Conservation (phyloP, 2,888 invertebrate species). For the Eupeodes luniger region DNA sequence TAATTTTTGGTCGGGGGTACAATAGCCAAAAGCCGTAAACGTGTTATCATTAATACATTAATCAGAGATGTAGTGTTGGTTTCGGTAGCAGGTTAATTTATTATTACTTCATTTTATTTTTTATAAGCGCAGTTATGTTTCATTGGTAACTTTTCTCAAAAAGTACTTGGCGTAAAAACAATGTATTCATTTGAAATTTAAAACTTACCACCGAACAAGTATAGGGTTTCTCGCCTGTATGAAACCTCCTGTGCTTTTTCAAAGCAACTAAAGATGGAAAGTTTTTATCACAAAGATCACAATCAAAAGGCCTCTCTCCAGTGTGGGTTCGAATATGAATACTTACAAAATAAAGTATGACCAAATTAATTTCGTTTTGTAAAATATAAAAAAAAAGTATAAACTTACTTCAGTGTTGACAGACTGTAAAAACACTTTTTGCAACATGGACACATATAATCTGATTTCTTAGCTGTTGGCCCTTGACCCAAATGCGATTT, state of each 20-base stretch:
- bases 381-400: background rate
- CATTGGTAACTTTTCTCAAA: too few species aligned
- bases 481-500: slow-evolving; percentile 88
- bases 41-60: too few species aligned
- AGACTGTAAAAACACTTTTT: slow-evolving; percentile 88
- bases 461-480: slow-evolving; percentile 85
- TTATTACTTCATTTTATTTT: too few species aligned
- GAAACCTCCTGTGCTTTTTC: slow-evolving; percentile 89
- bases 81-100: too few species aligned
- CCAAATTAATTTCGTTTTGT: background rate
- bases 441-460: slow-evolving; percentile 87
- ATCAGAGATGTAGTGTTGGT: too few species aligned
- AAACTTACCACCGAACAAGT: slow-evolving; percentile 86
- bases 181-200: background rate
- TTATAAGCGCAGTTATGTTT: too few species aligned
- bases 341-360: slow-evolving; percentile 79
- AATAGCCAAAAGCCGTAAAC: too few species aligned
- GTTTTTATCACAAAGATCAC: slow-evolving; percentile 88
- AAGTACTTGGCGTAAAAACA: too few species aligned
- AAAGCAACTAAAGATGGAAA: slow-evolving; percentile 91
- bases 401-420: slow-evolving; percentile 85
- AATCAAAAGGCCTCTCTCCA: slow-evolving; percentile 88
- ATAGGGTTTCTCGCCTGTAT: slow-evolving; percentile 88
- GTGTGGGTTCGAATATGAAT: slow-evolving; percentile 89
- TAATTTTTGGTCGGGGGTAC: too few species aligned